Evolutionary conservation across 1,140 invertebrate species (phyloP).

Genomic region (Kradibia gibbosae): DNA sequence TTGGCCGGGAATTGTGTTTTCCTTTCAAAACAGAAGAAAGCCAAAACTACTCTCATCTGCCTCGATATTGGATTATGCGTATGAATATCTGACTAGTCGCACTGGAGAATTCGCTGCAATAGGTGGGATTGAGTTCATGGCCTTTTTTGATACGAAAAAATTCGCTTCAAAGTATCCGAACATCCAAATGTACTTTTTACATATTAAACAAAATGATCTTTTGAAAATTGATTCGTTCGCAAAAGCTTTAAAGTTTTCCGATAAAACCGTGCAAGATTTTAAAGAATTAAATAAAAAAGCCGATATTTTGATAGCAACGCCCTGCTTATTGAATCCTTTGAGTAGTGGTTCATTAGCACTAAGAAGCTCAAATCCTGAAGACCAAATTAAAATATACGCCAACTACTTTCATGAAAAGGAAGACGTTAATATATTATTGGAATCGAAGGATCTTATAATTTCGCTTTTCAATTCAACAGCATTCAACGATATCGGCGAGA

Average conservation of each 20-base stretch:
- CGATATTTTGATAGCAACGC: conserved; percentile 60
- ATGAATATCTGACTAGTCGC: conserved; percentile 60
- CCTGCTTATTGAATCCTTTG: conserved; percentile 72
- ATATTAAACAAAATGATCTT: conserved; percentile 49
- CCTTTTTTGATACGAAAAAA: conserved; percentile 61
- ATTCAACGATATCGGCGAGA: conserved; percentile 58
- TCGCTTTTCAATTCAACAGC: conserved; percentile 55
- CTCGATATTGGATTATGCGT: conserved; percentile 52
- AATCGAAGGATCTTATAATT: conserved; percentile 53
- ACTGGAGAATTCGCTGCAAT: conserved; percentile 52
- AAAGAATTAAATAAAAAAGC: conserved; percentile 48
- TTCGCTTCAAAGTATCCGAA: conserved; percentile 61
- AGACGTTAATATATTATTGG: conserved; percentile 69
- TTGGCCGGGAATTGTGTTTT: conserved; percentile 61
- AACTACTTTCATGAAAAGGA: conserved; percentile 76
- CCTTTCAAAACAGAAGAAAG: conserved; percentile 61
- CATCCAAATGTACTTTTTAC: conserved; percentile 57
- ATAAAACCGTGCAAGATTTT: conserved; percentile 54
- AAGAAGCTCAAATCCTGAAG: conserved; percentile 74
- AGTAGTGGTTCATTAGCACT: conserved; percentile 75
- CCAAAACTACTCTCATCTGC: conserved; percentile 69
- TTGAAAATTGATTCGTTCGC: conserved; percentile 24
- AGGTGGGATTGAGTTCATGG: conserved; percentile 53
- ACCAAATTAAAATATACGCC: conserved; percentile 80
- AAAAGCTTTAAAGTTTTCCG: conserved; percentile 47